Conservation (phyloP, 2,797 vertebrate genomes). For the Spinibarbus caldwelli region DNA sequence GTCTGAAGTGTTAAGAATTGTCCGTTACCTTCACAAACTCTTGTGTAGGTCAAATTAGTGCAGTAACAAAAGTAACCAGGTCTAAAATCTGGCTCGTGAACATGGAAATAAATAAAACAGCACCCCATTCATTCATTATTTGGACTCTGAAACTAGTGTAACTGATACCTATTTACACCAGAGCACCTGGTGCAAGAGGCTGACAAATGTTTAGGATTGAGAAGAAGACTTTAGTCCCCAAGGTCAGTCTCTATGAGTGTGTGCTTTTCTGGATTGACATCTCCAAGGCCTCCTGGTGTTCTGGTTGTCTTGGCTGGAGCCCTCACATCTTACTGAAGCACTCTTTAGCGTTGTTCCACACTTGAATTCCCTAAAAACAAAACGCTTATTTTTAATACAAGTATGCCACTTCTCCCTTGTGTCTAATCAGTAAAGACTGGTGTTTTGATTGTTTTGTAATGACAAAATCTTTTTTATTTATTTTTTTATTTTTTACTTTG, state of each 20-base stretch:
- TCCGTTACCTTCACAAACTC: slow-evolving; percentile 14
- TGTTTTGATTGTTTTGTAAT: not conserved
- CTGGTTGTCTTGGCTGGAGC: slow-evolving; percentile 44
- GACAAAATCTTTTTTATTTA: fast-evolving
- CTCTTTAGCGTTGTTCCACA: slow-evolving; percentile 98
- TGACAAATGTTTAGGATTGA: slow-evolving; percentile 23
- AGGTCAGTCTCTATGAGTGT: slow-evolving; percentile 26
- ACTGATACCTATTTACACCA: slow-evolving; percentile 21
- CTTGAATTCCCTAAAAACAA: slow-evolving; percentile 89
- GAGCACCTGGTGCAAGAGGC: not conserved
- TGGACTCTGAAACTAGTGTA: slow-evolving; percentile 26
- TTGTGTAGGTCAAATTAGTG: not conserved
- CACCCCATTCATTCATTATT: slow-evolving; percentile 25
- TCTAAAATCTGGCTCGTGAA: slow-evolving; percentile 12
- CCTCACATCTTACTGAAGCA: slow-evolving; percentile 98
- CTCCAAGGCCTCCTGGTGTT: slow-evolving; percentile 42
- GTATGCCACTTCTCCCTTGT: not conserved
- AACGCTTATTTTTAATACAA: slow-evolving; percentile 28
- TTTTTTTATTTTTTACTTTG: not conserved
- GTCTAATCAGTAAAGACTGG: not conserved
- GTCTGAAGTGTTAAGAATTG: slow-evolving; percentile 1
- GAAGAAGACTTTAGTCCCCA: slow-evolving; percentile 24
- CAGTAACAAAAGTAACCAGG: slow-evolving; percentile 35
- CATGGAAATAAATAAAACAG: slow-evolving; percentile 50
- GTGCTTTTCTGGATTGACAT: slow-evolving; percentile 37